Evolutionary conservation across 2,888 invertebrate species (phyloP), one percentile per base, ranked within the genome.

Genomic region (Oligia strigilis): DNA sequence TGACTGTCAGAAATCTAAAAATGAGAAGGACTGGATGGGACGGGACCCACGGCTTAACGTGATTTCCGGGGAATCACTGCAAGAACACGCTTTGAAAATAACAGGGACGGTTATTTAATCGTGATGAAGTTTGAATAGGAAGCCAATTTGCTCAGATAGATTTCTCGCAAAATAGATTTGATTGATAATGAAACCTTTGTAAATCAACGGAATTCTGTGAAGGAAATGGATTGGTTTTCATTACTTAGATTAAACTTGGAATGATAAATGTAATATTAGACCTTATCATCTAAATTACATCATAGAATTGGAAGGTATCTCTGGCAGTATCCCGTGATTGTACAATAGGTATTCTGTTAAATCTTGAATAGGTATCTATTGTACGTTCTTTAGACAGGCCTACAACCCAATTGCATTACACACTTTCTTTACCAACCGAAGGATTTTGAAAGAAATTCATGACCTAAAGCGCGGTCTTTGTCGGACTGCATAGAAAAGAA

Each of bases 301-400:
- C 69, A 36, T 36, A 46, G 14, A 70, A 79, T n/a, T 79, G 4
- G 19, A 64, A 64, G 43, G 13, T 67, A 67, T 62, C 49, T 29
- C 1, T 52, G 29, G 23, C 60, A 52, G 23, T 3, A 13, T 29
- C 23, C 40, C 40, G 19, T 29, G 60, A 67, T 67, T 29, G 11
- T 3, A 11, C 36, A 77, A 13, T 8, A 23, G 19, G 14, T 23
- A n/a, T 62, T 14, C 36, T 43, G 17, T 78, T 5, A 29, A 46
- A 64, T 55, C 14, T 64, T 2, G 4, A 55, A 55, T n/a, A n/a
- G n/a, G n/a, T n/a, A 55, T 6, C 62, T 64, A n/a, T 78, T 78
- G 66, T 49, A 13, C 49, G 13, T 49, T 49, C 46, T 46, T 11
- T 46, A 46, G 11, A 46, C 2, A 46, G 11, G 11, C 46, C 11